These are phyloP conservation scores for Talpa occidentalis DNA, from an alignment of 2,113 vertebrate species.

Conservation along the genomic window DNA sequence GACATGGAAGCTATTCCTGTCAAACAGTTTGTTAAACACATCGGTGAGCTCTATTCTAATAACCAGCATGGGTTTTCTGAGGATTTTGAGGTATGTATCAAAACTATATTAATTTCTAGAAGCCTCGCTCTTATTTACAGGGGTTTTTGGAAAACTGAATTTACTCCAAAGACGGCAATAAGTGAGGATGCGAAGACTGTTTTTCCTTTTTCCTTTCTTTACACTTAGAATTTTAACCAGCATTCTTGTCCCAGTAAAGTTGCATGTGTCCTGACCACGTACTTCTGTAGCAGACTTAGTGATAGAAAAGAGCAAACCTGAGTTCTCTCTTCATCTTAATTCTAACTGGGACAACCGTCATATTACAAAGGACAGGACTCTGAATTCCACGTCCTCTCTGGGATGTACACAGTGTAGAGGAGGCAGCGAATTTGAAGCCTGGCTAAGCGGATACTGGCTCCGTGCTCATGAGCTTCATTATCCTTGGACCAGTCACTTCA, in stretches of 20 bases:
- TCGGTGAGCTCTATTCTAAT: conserved; percentile 93
- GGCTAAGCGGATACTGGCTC: not conserved
- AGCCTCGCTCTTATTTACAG: not conserved
- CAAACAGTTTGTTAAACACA: conserved; percentile 95
- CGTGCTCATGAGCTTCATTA: not conserved
- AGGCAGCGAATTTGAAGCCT: not conserved
- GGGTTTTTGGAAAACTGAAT: not conserved
- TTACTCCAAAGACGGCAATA: not conserved
- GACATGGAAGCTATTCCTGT: conserved; percentile 96
- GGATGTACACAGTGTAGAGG: fast-evolving
- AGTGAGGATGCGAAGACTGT: not conserved
- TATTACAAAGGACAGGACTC: not conserved
- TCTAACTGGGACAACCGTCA: not conserved
- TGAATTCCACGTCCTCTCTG: not conserved
- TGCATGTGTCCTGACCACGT: not conserved
- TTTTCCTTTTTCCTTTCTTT: not conserved
- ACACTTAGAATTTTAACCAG: not conserved
- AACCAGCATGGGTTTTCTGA: conserved; percentile 95
- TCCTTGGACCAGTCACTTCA: not conserved
- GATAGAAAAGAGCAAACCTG: not conserved
- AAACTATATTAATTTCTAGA: conserved; percentile 56
- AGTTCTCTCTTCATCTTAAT: not conserved
- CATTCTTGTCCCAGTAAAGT: not conserved
- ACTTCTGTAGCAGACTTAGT: not conserved
- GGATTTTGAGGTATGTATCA: conserved; percentile 94